These are phyloP conservation scores for Machaerirhynchus nigripectus DNA, from an alignment of 2,113 vertebrate genomes.

Conservation along the genomic window DNA sequence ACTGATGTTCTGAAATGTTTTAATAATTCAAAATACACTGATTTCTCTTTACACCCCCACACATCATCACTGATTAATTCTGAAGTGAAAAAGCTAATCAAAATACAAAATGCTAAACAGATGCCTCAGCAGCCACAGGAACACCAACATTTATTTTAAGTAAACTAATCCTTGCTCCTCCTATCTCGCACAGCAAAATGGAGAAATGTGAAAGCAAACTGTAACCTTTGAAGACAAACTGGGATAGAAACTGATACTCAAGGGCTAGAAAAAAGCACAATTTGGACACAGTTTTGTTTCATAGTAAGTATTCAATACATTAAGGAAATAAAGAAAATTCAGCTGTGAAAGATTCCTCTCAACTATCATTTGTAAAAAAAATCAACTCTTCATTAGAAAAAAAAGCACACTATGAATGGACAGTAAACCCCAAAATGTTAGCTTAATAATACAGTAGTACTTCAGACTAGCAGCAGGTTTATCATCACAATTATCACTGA, in stretches of 20 bases:
- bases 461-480: not conserved
- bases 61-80: not conserved
- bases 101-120: not conserved
- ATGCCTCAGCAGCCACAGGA: not conserved
- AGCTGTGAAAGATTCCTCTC: not conserved
- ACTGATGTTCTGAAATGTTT: not conserved
- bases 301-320: not conserved
- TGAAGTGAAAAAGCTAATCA: slow-evolving; percentile 19
- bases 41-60: not conserved
- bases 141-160: not conserved
- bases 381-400: not conserved
- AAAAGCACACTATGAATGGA: not conserved
- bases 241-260: not conserved
- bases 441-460: not conserved
- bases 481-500: not conserved
- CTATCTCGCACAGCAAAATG: not conserved
- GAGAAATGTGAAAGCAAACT: not conserved
- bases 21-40: not conserved
- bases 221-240: not conserved
- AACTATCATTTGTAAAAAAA: not conserved
- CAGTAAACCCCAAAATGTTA: not conserved
- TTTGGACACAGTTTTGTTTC: not conserved
- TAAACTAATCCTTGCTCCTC: not conserved
- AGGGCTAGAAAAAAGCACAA: not conserved
- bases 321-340: not conserved